A percentile compares a stretch with the other conserved stretches of the same genome.
Evolutionary conservation across 1,140 invertebrate species (phyloP).

Genomic region (Acromyrmex charruanus): DNA sequence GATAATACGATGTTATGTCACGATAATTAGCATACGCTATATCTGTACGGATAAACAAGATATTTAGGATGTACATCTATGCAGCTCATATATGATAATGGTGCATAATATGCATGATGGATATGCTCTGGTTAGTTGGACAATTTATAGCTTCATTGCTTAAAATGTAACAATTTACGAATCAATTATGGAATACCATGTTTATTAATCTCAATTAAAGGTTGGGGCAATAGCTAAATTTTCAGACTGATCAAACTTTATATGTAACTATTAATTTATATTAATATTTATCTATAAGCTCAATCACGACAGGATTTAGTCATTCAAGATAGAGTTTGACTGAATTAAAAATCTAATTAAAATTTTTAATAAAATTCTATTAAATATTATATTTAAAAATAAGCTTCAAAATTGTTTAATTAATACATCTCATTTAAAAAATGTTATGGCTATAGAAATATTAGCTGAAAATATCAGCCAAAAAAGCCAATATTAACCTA

Average conservation of each 20-base stretch:
- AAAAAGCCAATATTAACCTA: too few species aligned
- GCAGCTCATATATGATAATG: constrained; percentile 50
- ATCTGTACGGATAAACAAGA: constrained; percentile 34
- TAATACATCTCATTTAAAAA: too few species aligned
- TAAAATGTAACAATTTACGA: constrained; percentile 55
- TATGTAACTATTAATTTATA: constrained; percentile 17
- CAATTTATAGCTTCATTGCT: constrained; percentile 34
- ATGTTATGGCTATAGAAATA: too few species aligned
- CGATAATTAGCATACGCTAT: constrained; percentile 50
- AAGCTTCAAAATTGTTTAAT: too few species aligned
- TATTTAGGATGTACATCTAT: constrained; percentile 57
- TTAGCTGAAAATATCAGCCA: too few species aligned
- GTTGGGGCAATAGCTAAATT: not conserved
- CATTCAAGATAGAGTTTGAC: not conserved
- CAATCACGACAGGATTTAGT: not conserved
- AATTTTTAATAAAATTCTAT: not conserved
- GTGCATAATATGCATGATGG: constrained; percentile 38
- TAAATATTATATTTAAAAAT: not conserved
- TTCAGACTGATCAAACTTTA: not conserved
- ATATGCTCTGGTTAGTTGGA: constrained; percentile 37
- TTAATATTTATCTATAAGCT: constrained; percentile 15
- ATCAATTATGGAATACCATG: constrained; percentile 26
- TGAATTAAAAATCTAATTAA: not conserved
- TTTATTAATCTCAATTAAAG: constrained; percentile 52
- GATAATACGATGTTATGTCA: constrained; percentile 40